phyloP scores from a whole-genome alignment of 2,113 vertebrate genomes.

The Picathartes gymnocephalus region DNA sequence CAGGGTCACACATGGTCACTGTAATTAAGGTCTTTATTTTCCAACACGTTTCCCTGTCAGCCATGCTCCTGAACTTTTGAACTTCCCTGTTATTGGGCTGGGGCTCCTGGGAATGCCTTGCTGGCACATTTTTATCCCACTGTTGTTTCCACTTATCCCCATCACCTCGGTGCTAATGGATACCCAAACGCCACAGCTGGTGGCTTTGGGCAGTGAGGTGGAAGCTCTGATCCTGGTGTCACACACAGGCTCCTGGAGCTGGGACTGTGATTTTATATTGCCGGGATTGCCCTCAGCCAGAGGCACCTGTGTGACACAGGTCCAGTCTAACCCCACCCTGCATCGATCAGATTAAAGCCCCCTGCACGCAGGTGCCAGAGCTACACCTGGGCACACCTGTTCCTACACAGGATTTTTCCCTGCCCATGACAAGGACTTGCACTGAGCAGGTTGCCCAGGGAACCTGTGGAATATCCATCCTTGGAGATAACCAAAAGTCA shows the following conservation, averaged over 20 bases:
- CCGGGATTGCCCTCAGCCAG: background rate
- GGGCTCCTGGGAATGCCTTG: background rate
- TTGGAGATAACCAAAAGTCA: background rate
- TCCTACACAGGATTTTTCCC: background rate
- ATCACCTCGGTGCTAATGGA: background rate
- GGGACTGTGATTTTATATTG: background rate
- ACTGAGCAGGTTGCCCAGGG: background rate
- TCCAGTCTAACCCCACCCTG: background rate
- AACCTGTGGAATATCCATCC: background rate
- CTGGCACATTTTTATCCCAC: background rate
- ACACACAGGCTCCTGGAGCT: background rate
- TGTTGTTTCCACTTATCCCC: background rate
- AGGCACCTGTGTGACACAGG: background rate
- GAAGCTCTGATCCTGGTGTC: background rate
- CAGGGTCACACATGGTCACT: background rate
- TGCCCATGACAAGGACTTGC: background rate
- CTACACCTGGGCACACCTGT: too few relatives aligned
- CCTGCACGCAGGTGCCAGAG: background rate
- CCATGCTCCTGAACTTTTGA: background rate
- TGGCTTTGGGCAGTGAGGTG: background rate
- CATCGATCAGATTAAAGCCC: background rate
- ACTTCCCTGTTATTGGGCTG: background rate
- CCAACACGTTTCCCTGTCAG: background rate
- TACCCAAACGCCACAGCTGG: background rate
- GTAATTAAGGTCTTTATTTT: constrained; percentile 18